phyloP scores from a whole-genome alignment of 2,113 vertebrate species.

The Danionella cerebrum region DNA sequence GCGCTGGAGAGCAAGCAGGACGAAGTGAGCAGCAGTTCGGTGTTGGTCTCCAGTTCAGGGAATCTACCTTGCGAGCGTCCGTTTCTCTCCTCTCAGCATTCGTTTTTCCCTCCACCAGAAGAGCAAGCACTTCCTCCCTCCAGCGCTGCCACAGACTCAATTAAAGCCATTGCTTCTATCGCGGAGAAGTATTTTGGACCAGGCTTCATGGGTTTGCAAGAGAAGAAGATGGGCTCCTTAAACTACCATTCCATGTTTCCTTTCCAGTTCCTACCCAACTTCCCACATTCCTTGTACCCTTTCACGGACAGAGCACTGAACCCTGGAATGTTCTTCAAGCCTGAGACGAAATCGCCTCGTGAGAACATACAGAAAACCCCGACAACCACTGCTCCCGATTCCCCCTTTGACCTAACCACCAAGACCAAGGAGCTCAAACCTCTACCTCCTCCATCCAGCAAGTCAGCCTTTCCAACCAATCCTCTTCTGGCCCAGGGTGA shows the following conservation, averaged over 20 bases:
- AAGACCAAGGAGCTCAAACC: conserved; percentile 87
- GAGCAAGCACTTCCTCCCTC: conserved; percentile 84
- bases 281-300: conserved; percentile 89
- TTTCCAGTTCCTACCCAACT: conserved; percentile 91
- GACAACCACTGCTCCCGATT: conserved; percentile 67
- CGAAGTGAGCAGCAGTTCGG: conserved; percentile 60
- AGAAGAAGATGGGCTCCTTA: conserved; percentile 90
- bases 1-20: conserved; percentile 67
- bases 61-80: conserved; percentile 71
- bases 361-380: conserved; percentile 80
- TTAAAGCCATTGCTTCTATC: conserved; percentile 97
- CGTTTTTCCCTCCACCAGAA: conserved; percentile 90
- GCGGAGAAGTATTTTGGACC: conserved; percentile 98
- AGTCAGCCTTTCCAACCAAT: conserved; percentile 58
- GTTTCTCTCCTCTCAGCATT: conserved; percentile 82
- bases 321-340: conserved; percentile 87
- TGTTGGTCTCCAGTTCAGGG: conserved; percentile 64
- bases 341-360: conserved; percentile 89
- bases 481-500: conserved; percentile 61
- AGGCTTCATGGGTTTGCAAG: conserved; percentile 90
- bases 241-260: conserved; percentile 96
- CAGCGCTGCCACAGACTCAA: conserved; percentile 85
- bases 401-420: conserved; percentile 94
- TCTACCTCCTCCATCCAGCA: conserved; percentile 56
- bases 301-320: conserved; percentile 85